Evolutionary conservation across 2,113 vertebrate species (phyloP).

Genomic region (Gavia stellata): DNA sequence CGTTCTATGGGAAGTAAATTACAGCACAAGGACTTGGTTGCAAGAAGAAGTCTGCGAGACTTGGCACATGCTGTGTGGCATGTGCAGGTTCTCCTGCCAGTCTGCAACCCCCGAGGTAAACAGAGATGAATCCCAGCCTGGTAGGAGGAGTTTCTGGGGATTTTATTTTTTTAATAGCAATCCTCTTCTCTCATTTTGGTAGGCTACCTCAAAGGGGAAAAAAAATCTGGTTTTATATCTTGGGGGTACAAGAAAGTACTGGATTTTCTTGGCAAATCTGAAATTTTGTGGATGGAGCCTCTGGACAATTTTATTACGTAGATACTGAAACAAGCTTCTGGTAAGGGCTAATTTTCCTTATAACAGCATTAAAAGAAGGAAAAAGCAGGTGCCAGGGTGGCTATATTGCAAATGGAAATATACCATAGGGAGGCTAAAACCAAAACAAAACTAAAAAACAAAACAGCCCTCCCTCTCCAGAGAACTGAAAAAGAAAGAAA

Average conservation of each 20-base stretch:
- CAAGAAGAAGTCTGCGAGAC: background rate
- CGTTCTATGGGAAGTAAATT: background rate
- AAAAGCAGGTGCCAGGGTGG: background rate
- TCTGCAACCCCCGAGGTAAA: slow-evolving; percentile 11
- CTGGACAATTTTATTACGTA: background rate
- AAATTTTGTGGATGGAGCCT: background rate
- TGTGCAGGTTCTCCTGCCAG: background rate
- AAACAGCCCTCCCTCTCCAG: background rate
- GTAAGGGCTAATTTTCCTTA: background rate
- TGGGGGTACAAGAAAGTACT: background rate
- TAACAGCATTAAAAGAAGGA: background rate
- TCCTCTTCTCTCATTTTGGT: background rate
- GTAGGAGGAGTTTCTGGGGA: background rate
- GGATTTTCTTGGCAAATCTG: background rate
- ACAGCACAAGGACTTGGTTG: background rate
- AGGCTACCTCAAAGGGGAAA: background rate
- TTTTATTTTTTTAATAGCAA: background rate
- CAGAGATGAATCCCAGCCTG: background rate
- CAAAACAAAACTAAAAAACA: background rate
- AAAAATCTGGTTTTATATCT: background rate
- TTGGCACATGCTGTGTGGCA: background rate
- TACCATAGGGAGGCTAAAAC: background rate
- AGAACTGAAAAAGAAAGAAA: background rate
- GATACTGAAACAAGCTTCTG: background rate
- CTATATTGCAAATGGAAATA: background rate